phyloP scores from a whole-genome alignment of 2,888 invertebrate species.

The Sabatieria punctata region DNA sequence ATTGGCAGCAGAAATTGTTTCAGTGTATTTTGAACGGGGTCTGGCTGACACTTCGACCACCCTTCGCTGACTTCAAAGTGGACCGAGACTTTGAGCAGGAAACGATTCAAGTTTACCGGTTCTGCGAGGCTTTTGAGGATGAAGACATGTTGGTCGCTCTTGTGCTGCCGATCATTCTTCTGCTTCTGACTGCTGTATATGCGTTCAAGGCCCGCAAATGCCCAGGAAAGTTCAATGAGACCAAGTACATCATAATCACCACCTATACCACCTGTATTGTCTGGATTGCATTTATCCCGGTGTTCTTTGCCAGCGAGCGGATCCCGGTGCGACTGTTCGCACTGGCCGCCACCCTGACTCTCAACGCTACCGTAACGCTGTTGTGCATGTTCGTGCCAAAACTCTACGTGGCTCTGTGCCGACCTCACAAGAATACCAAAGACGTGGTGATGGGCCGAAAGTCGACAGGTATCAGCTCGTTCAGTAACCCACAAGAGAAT shows the following conservation, averaged over 20 bases:
- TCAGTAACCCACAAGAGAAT: too few relatives aligned
- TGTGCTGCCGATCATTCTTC: constrained; percentile 52
- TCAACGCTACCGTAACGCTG: constrained; percentile 52
- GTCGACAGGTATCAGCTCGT: too few relatives aligned
- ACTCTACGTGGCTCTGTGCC: constrained; percentile 52
- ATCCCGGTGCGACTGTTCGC: constrained; percentile 54
- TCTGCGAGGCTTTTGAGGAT: constrained; percentile 51
- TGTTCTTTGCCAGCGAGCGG: constrained; percentile 55
- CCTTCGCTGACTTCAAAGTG: constrained; percentile 21
- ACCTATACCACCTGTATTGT: constrained; percentile 62
- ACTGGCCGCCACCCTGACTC: constrained; percentile 53
- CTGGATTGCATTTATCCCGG: constrained; percentile 55
- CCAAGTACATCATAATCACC: constrained; percentile 57
- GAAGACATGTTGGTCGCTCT: constrained; percentile 49
- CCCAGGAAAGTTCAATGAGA: constrained; percentile 59
- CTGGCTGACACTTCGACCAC: constrained; percentile 52
- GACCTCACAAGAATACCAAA: constrained; percentile 54
- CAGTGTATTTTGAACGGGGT: constrained; percentile 14
- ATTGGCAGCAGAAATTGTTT: constrained; percentile 4
- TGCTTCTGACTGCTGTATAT: constrained; percentile 53
- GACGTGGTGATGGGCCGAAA: constrained; percentile 6
- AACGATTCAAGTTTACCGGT: constrained; percentile 40
- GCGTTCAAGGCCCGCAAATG: constrained; percentile 53
- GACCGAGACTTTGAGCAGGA: constrained; percentile 23
- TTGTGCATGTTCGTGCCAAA: constrained; percentile 55